These are phyloP conservation scores for Lampropteryx suffumata DNA, from an alignment of 2,888 invertebrate species.

Conservation along the genomic window DNA sequence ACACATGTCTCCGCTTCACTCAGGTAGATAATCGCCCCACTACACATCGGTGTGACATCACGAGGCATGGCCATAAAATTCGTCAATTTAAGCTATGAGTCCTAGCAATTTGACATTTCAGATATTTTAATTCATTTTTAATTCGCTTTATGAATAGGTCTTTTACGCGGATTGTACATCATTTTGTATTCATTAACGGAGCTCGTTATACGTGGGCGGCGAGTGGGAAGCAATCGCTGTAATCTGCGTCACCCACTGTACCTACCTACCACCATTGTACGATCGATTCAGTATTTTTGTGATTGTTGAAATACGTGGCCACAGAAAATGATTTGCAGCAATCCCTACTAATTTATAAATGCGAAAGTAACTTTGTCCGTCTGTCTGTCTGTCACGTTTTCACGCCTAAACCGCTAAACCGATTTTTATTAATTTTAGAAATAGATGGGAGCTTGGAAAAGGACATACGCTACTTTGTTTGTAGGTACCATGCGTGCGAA, in stretches of 20 bases:
- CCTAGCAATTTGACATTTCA: conserved; percentile 78
- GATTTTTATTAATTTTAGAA: too few species aligned
- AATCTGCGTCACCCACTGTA: conserved; percentile 43
- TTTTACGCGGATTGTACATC: conserved; percentile 77
- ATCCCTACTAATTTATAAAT: too few species aligned
- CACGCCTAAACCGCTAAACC: too few species aligned
- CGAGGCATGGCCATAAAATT: conserved; percentile 33
- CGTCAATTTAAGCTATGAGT: conserved; percentile 63
- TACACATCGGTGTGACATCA: conserved; percentile 48
- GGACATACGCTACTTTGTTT: too few species aligned
- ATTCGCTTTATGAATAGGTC: conserved; percentile 75
- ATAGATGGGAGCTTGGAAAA: too few species aligned
- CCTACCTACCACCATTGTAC: too few species aligned
- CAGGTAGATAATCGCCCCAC: too few species aligned
- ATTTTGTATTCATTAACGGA: conserved; percentile 75
- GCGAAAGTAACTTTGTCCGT: too few species aligned
- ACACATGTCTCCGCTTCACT: too few species aligned
- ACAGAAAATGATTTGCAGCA: conserved; percentile 53
- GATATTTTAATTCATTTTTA: conserved; percentile 78
- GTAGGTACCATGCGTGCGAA: too few species aligned
- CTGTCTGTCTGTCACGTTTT: too few species aligned
- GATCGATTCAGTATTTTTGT: conserved; percentile 38
- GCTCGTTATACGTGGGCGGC: conserved; percentile 65
- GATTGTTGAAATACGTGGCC: conserved; percentile 32
- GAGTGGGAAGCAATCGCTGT: conserved; percentile 56